Conservation (phyloP, 2,888 invertebrate species). For the Scaptomyza flava region DNA sequence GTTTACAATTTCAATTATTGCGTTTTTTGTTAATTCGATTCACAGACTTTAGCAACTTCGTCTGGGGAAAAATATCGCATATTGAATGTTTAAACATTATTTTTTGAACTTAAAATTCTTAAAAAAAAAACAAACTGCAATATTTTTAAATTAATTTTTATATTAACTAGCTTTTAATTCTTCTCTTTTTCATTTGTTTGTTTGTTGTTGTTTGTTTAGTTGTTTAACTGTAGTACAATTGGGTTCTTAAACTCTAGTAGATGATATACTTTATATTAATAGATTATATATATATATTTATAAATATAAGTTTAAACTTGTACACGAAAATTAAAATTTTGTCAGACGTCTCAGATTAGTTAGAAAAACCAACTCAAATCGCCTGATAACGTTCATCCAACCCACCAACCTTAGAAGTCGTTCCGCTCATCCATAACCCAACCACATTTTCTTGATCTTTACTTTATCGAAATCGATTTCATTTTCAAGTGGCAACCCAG, state of each 20-base stretch:
- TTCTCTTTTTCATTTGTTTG: slow-evolving; percentile 65
- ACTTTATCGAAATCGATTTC: slow-evolving; percentile 15
- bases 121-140: background rate
- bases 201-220: slow-evolving; percentile 57
- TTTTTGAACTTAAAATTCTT: background rate
- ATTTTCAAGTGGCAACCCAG: slow-evolving; percentile 6
- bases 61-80: background rate
- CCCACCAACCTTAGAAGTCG: slow-evolving; percentile 12
- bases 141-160: slow-evolving; percentile 28
- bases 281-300: slow-evolving; percentile 69
- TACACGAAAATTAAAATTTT: slow-evolving; percentile 74
- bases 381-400: slow-evolving; percentile 13
- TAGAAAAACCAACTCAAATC: slow-evolving; percentile 33
- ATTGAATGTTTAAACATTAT: background rate
- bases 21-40: background rate
- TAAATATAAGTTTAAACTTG: slow-evolving; percentile 76
- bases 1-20: background rate
- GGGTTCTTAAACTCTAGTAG: slow-evolving; percentile 62
- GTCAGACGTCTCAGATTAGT: slow-evolving; percentile 55
- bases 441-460: background rate
- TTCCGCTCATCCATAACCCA: slow-evolving; percentile 2
- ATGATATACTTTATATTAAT: slow-evolving; percentile 75
- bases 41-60: too few species aligned
- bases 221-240: slow-evolving; percentile 74
- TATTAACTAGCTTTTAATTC: slow-evolving; percentile 77